A percentile compares a stretch with the other conserved stretches of the same genome.
Conservation (phyloP, 2,888 invertebrate genomes). For the Clanis bilineata region DNA sequence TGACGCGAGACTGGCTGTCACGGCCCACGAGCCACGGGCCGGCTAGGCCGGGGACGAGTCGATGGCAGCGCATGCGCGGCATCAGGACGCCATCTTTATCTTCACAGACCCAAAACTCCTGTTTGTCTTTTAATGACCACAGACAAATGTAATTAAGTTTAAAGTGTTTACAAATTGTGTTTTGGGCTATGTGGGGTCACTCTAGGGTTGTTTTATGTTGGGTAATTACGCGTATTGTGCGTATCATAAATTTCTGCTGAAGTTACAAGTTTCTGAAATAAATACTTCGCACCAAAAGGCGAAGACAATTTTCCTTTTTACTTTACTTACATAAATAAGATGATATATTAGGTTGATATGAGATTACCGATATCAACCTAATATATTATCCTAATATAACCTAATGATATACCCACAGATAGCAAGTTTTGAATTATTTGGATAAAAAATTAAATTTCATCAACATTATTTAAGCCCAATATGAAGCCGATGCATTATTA, state of each 20-base stretch:
- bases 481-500: too few relatives aligned
- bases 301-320: too few relatives aligned
- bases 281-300: neutral
- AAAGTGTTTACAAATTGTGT: neutral
- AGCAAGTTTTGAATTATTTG: too few relatives aligned
- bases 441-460: too few relatives aligned
- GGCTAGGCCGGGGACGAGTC: conserved; percentile 40
- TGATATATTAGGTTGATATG: too few relatives aligned
- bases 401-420: too few relatives aligned
- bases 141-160: conserved; percentile 6
- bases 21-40: too few relatives aligned
- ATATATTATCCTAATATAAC: too few relatives aligned
- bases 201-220: neutral
- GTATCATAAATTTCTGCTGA: neutral
- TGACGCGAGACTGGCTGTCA: conserved; percentile 44
- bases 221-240: neutral
- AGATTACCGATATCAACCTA: too few relatives aligned
- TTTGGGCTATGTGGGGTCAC: neutral
- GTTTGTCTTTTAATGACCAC: conserved; percentile 16
- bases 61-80: conserved; percentile 50
- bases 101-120: neutral
- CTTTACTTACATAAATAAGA: too few relatives aligned
- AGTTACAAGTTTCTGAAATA: neutral
- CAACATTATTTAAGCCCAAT: too few relatives aligned
- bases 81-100: conserved; percentile 1